Conservation (phyloP, 2,888 invertebrate species). For the Drosophila nigricruria region DNA sequence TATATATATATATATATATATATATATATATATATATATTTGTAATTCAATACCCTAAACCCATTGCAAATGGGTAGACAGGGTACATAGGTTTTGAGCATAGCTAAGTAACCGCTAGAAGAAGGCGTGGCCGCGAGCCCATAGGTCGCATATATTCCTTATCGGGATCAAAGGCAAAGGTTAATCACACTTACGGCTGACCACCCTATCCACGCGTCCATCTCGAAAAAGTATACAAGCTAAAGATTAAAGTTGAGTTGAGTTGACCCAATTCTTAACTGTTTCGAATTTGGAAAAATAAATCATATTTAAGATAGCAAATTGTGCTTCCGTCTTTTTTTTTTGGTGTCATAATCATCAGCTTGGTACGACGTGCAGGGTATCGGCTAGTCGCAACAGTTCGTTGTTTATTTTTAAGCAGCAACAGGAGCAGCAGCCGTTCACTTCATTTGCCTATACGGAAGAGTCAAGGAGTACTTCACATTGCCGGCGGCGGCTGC, state of each 20-base stretch:
- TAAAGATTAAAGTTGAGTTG: no score
- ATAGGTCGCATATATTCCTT: neutral
- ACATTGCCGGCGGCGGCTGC: conserved; percentile 56
- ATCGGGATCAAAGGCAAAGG: neutral
- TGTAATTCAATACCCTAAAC: no score
- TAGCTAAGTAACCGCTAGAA: neutral
- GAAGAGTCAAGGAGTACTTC: conserved; percentile 76
- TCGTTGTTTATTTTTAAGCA: conserved; percentile 61
- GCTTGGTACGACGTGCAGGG: neutral
- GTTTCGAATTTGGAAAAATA: neutral
- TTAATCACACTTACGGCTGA: no score
- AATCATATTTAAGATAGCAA: neutral
- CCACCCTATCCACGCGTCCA: no score
- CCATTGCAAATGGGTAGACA: no score
- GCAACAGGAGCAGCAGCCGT: conserved; percentile 52
- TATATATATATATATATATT: no score
- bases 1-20: no score
- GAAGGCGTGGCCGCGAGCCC: no score
- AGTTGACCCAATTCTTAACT: neutral
- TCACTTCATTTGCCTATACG: conserved; percentile 79
- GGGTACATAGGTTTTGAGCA: neutral
- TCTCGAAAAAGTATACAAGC: no score
- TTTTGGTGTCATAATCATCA: neutral
- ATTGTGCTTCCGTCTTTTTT: no score
- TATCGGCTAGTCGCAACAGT: neutral